Evolutionary conservation across 2,797 vertebrate species (phyloP).

Genomic region (Aldrovandia affinis): DNA sequence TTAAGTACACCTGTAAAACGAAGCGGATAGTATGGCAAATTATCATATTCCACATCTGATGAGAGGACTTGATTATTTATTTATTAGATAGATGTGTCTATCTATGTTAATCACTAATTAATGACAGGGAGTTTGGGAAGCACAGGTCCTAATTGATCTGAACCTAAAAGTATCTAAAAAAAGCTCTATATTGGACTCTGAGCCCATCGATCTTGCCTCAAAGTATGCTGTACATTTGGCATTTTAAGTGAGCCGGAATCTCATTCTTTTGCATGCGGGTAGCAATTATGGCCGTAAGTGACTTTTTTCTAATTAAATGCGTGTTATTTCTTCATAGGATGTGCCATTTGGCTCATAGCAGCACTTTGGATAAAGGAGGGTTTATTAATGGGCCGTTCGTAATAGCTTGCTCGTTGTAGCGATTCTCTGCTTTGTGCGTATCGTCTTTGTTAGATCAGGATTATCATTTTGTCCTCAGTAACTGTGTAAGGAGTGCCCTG

Average conservation of each 20-base stretch:
- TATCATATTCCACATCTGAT: background rate
- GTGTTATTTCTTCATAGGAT: background rate
- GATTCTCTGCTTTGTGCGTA: background rate
- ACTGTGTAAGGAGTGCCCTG: background rate
- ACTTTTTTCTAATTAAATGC: background rate
- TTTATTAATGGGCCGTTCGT: background rate
- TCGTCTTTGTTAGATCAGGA: background rate
- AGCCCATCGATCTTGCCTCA: background rate
- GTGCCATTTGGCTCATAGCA: background rate
- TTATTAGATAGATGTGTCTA: background rate
- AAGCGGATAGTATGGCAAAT: background rate
- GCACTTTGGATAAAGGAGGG: background rate
- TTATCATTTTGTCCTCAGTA: background rate
- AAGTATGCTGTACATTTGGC: too few species aligned
- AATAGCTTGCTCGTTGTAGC: background rate
- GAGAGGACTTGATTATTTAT: background rate
- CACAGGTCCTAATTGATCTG: background rate
- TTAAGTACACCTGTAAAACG: background rate
- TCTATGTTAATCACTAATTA: constrained; percentile 1
- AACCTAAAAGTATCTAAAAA: background rate
- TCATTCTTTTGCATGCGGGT: background rate
- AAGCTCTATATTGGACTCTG: background rate
- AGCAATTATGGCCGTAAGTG: background rate
- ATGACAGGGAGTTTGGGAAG: background rate
- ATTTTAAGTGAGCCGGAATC: background rate